phyloP scores from a whole-genome alignment of 2,888 invertebrate species.

The Chaetogeoica ovagalla region DNA sequence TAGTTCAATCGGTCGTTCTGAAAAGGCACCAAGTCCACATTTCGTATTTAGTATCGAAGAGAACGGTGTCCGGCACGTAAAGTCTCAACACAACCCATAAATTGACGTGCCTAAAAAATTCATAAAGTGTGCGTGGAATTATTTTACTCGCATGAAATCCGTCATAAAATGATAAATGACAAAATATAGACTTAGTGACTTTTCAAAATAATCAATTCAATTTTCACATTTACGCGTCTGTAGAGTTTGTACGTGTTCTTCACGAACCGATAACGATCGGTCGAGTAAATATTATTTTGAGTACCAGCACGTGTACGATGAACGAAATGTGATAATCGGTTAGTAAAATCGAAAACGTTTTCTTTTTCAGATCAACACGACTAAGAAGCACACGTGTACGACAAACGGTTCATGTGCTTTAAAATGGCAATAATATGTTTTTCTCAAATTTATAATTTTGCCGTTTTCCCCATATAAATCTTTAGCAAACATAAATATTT shows the following conservation, averaged over 20 bases:
- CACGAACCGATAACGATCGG: background rate
- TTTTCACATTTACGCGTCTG: background rate
- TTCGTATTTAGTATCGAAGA: no score
- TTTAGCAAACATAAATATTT: background rate
- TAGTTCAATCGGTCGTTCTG: no score
- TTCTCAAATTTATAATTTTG: background rate
- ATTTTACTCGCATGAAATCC: no score
- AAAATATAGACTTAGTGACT: no score
- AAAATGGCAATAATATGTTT: background rate
- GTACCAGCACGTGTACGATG: background rate
- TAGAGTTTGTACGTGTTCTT: background rate
- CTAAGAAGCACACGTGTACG: background rate
- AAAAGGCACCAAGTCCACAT: no score
- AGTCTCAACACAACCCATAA: no score
- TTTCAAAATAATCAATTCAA: no score
- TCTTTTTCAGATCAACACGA: constrained; percentile 29
- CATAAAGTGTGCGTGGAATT: no score
- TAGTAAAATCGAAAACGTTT: background rate
- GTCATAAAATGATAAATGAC: no score
- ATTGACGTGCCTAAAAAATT: no score
- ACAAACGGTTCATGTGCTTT: background rate
- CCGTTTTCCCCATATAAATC: background rate
- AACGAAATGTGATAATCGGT: background rate
- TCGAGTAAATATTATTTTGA: background rate
- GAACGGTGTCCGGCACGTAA: no score